Evolutionary conservation across 2,888 invertebrate genomes (phyloP), one percentile per base, ranked within the genome.

Genomic region (Parascotia fuliginaria): DNA sequence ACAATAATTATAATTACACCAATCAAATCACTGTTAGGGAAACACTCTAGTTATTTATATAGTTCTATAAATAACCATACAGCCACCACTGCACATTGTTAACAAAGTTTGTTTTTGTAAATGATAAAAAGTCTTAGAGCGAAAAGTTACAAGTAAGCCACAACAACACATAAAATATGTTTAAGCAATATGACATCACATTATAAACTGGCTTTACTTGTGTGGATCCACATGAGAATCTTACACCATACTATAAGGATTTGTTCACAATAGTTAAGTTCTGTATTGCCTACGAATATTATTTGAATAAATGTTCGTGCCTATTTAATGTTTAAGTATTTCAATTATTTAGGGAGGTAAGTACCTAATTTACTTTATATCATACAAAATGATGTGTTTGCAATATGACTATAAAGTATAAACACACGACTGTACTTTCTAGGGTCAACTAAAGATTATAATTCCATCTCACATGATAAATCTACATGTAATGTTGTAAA

Each of bases 181-280:
- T 70, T 67, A 67, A 51, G 58, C 79, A 62, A 68, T 57, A 62
- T 70, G 73, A 65, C 74, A 77, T 74, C 82, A 76, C 73, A 67
- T 65, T 60, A 52, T 58, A 51, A 60, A 81, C 81, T 79, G 77
- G 56, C 64, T 58, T 37, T 41, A 49, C 50, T 59, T 47, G 45
- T 38, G 54, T 44, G 47, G 40, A 54, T 55, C 53, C 50, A 58
- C 47, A 43, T 37, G 54, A 42, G 47, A 42, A 54, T 55, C 53
- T 56, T 44, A 45, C 44, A 50, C 48, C 46, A 46, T 37, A 34
- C 34, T 31, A 41, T 61, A 58, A 65, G 32, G 55, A 29, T 4
- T 37, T n/a, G 28, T 61, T 34, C 55, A 65, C 45, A 64, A 27
- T 7, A 15, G 14, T 24, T 3, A 11, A 19, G 3, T 9, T 13